phyloP scores from a whole-genome alignment of 2,888 invertebrate genomes.

The Eustalomyia histrio region DNA sequence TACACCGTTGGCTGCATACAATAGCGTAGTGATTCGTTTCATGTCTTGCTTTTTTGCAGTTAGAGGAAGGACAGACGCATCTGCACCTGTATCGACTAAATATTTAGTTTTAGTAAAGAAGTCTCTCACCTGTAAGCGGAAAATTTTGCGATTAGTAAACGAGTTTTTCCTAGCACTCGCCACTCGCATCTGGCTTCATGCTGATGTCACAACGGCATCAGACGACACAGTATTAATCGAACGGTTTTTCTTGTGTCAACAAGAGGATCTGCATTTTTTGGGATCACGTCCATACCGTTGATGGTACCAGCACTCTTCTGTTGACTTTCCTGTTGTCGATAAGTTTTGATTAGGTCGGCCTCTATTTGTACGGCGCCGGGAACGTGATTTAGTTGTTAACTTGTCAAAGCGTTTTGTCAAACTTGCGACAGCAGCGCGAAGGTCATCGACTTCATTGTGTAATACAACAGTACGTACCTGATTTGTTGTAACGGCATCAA shows the following conservation, averaged over 20 bases:
- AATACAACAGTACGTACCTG: no score
- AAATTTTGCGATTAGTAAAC: slow-evolving; percentile 19
- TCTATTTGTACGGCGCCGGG: not conserved
- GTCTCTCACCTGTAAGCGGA: slow-evolving; percentile 15
- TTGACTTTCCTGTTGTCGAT: not conserved
- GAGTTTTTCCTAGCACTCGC: no score
- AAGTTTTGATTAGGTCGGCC: not conserved
- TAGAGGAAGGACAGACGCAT: slow-evolving; percentile 18
- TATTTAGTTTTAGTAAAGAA: not conserved
- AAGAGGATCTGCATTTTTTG: slow-evolving; percentile 7
- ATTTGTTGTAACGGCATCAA: slow-evolving; percentile 20
- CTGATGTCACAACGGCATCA: not conserved
- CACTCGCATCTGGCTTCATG: no score
- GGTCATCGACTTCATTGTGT: no score
- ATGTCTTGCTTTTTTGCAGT: not conserved
- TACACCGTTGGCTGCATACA: slow-evolving; percentile 29
- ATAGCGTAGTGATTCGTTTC: not conserved
- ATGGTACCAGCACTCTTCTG: slow-evolving; percentile 29
- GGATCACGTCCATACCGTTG: slow-evolving; percentile 12
- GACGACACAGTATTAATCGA: slow-evolving; percentile 1
- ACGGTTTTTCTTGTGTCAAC: slow-evolving; percentile 13
- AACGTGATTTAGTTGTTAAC: slow-evolving; percentile 5
- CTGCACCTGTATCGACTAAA: slow-evolving; percentile 20
- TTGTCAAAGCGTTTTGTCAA: no score
- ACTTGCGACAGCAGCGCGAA: no score